Base-by-base conservation (phyloP, 1,140 invertebrate genomes). In the Aricia agestis region DNA sequence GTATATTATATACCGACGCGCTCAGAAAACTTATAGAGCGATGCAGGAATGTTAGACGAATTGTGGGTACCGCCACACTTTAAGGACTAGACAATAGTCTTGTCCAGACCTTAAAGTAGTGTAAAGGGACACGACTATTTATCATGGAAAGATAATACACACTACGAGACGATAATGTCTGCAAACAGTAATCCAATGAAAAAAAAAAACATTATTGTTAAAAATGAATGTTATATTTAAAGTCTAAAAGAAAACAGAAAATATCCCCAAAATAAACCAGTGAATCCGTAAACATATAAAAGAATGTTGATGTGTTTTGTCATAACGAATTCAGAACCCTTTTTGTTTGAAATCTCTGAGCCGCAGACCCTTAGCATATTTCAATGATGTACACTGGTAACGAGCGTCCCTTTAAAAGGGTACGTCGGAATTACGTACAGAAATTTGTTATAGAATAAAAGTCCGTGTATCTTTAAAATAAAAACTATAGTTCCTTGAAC, bases 331-430 rank as follows among this genome's bases (percentile, higher is more conserved):
- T 79, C 77, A 75, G 75, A 83, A 79, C 77, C 74, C 75, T 83
- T 85, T 81, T 81, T 82, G 82, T 80, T 82, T 75, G 71, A 75
- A 78, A 76, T 79, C 76, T 76, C 75, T 75, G 75, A 81, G 73
- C 76, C 76, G 72, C 69, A 70, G 74, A 71, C 78, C 75, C 80
- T 82, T 79, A 78, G 76, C 78, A 81, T 79, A 83, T 83, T 83
- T 82, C 80, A 82, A 82, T 81, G 81, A 82, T 83, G 76, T 82
- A 81, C 76, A 72, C 66, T 72, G 74, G 69, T 82, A 79, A 80
- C 76, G 77, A 79, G 80, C 73, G 74, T 71, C 75, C 76, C 73
- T 80, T 74, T 78, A 78, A 79, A 79, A 78, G 78, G 75, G 76
- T 79, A 72, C 71, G 70, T 72, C 70, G 72, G 70, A 69, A 74